phyloP scores from a whole-genome alignment of 2,888 invertebrate genomes.

The Pachymerium ferrugineum region DNA sequence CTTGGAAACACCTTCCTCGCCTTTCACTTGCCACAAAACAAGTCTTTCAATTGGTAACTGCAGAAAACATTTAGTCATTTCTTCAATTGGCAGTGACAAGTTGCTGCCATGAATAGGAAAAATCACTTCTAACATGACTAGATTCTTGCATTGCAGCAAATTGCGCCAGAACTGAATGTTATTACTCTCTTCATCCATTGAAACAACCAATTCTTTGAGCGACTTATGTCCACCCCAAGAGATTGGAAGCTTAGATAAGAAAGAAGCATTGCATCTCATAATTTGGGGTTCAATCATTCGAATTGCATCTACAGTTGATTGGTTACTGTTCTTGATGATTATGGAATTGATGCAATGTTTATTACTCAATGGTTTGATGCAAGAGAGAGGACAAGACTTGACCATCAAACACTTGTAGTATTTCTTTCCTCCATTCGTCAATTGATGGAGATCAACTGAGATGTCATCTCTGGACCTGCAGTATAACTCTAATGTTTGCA shows the following conservation, averaged over 20 bases:
- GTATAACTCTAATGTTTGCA: no score
- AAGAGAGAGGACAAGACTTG: background rate
- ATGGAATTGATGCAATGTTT: background rate
- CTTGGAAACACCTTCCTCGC: background rate
- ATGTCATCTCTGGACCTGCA: background rate
- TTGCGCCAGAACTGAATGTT: background rate
- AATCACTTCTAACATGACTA: background rate
- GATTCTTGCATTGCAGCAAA: background rate
- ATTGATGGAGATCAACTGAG: background rate
- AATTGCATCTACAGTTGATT: no score
- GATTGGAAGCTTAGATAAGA: background rate
- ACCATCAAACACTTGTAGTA: background rate
- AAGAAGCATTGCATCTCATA: background rate
- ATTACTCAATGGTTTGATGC: background rate
- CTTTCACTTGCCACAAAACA: background rate
- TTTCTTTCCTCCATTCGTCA: background rate
- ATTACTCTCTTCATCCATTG: background rate
- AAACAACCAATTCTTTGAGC: background rate
- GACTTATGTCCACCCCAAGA: background rate
- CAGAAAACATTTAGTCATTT: background rate
- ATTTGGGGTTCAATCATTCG: background rate
- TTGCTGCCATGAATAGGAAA: background rate
- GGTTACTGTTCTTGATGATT: background rate
- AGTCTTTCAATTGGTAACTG: background rate
- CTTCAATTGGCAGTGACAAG: background rate